Evolutionary conservation across 2,113 vertebrate species (phyloP).

Genomic region (Coreoperca whiteheadi): DNA sequence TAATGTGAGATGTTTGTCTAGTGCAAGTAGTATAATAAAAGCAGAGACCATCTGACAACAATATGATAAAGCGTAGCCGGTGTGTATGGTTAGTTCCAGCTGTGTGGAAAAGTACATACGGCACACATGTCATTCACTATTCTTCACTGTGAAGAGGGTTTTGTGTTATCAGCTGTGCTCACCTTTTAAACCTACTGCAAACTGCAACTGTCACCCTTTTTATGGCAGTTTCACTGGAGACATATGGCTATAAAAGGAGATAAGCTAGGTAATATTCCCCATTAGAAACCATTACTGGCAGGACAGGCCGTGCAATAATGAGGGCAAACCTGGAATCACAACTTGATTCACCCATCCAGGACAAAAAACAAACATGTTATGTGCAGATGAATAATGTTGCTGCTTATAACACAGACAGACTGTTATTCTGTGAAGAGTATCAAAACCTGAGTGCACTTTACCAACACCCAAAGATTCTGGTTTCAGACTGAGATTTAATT

Average conservation of each 20-base stretch:
- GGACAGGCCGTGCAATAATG: slow-evolving; percentile 19
- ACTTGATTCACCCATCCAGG: neutral
- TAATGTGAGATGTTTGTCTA: slow-evolving; percentile 32
- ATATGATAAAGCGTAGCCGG: slow-evolving; percentile 36
- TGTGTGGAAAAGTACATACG: slow-evolving; percentile 42
- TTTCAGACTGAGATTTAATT: neutral
- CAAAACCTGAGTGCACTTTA: neutral
- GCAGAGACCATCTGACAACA: slow-evolving; percentile 42
- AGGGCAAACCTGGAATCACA: slow-evolving; percentile 22
- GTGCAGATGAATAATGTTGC: slow-evolving; percentile 4
- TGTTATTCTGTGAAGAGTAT: neutral
- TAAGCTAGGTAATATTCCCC: slow-evolving; percentile 61
- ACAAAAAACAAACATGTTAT: neutral
- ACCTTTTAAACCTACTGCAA: slow-evolving; percentile 70
- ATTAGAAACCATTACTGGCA: slow-evolving; percentile 50
- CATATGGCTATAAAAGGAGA: slow-evolving; percentile 67
- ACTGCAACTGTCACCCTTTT: slow-evolving; percentile 56
- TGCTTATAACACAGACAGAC: neutral
- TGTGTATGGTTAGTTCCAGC: slow-evolving; percentile 30
- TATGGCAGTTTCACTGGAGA: slow-evolving; percentile 62
- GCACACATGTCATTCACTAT: slow-evolving; percentile 49
- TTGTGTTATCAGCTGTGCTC: slow-evolving; percentile 72
- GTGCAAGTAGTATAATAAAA: slow-evolving; percentile 41
- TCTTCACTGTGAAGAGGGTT: slow-evolving; percentile 4
- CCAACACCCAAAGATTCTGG: slow-evolving; percentile 5